Evolutionary conservation across 2,888 invertebrate genomes (phyloP).

Genomic region (Tenthredo notha): DNA sequence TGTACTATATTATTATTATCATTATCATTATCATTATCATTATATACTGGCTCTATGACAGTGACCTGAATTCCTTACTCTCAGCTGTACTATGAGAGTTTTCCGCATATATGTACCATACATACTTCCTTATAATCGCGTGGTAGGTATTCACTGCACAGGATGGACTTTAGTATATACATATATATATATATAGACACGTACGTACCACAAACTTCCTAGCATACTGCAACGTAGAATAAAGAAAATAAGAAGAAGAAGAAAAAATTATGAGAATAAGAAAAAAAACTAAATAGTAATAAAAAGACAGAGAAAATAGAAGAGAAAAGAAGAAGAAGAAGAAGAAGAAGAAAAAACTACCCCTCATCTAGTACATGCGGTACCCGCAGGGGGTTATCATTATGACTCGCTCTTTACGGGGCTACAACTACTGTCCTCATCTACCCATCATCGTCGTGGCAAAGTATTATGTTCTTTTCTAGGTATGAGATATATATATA

Average conservation of each 20-base stretch:
- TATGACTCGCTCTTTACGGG: constrained; percentile 15
- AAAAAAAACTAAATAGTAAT: not conserved
- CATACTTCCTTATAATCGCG: not conserved
- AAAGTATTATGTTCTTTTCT: not conserved
- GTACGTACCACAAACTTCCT: not conserved
- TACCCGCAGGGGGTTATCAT: constrained; percentile 7
- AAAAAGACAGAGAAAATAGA: not conserved
- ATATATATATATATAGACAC: too few species aligned
- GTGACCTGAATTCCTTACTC: not conserved
- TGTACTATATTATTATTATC: not conserved
- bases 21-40: not conserved
- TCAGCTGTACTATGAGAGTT: not conserved
- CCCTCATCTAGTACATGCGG: not conserved
- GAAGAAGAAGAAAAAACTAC: not conserved
- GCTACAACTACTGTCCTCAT: constrained; percentile 9
- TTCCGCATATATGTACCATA: not conserved
- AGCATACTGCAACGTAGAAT: not conserved
- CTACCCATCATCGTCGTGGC: not conserved
- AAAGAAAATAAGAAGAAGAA: not conserved
- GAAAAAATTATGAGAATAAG: too few species aligned
- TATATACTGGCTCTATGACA: constrained; percentile 5
- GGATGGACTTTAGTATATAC: not conserved
- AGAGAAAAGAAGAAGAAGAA: too few species aligned
- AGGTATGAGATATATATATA: not conserved
- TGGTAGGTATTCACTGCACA: not conserved